A percentile compares a stretch with the other conserved stretches of the same genome.
phyloP scores from a whole-genome alignment of 2,113 vertebrate species.

The Scolopax mira region DNA sequence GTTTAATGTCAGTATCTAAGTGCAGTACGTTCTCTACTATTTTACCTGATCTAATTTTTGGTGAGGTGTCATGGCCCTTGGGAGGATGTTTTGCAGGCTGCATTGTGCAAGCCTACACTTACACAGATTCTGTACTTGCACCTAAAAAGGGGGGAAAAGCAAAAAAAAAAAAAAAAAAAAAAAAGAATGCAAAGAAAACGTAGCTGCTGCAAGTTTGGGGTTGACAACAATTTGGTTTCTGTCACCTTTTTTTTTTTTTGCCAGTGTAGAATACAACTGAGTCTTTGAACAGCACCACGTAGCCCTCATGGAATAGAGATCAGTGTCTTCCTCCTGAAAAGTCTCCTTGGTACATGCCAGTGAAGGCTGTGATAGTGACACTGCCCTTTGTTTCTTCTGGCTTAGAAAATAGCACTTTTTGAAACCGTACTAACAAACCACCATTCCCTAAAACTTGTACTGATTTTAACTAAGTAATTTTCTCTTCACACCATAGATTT shows the following conservation, averaged over 20 bases:
- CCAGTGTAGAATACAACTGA: neutral
- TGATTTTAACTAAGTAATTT: neutral
- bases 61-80: neutral
- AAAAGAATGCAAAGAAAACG: neutral
- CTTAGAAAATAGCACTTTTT: neutral
- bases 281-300: neutral
- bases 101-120: neutral
- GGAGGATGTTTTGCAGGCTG: neutral
- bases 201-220: neutral
- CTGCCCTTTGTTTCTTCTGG: neutral
- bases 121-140: neutral
- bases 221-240: neutral
- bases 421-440: neutral
- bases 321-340: neutral
- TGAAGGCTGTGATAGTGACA: neutral
- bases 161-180: neutral
- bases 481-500: neutral
- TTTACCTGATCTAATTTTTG: neutral
- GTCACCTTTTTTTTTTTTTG: neutral
- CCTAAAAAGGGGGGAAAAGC: neutral
- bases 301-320: neutral
- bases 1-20: neutral
- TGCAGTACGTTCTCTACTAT: neutral
- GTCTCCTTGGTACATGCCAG: neutral
- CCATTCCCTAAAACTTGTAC: neutral